Percentiles rank a stretch among this genome's conserved stretches.
These are phyloP conservation scores for Sericinus montela DNA, from an alignment of 2,888 invertebrate species.

Conservation along the genomic window DNA sequence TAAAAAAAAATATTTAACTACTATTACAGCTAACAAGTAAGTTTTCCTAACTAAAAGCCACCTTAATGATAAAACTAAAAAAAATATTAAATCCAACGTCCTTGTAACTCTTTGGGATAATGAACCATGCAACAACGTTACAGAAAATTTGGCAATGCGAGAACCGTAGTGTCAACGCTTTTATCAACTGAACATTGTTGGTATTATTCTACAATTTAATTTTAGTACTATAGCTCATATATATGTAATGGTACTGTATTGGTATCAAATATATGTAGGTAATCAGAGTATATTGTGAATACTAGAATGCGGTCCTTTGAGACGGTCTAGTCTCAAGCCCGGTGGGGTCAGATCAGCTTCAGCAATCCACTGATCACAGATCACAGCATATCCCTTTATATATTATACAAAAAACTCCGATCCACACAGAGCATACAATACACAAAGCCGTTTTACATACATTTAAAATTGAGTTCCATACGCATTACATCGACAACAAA, in stretches of 20 bases:
- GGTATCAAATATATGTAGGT: conserved; percentile 30
- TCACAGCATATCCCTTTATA: background rate
- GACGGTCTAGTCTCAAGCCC: conserved; percentile 21
- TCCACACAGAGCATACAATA: background rate
- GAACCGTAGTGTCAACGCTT: conserved; percentile 45
- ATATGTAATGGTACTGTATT: conserved; percentile 36
- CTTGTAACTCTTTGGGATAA: conserved; percentile 67
- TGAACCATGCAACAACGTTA: conserved; percentile 48
- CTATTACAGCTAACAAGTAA: background rate
- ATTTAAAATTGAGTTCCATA: background rate
- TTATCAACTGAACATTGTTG: conserved; percentile 44
- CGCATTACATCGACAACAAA: background rate
- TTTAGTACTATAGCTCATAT: conserved; percentile 29
- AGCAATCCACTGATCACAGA: conserved; percentile 25
- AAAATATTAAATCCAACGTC: conserved; percentile 58
- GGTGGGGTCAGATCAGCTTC: conserved; percentile 32
- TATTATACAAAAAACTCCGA: background rate
- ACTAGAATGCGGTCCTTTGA: conserved; percentile 32
- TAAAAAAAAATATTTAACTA: background rate
- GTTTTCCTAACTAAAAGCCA: conserved; percentile 4
- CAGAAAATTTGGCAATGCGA: conserved; percentile 61
- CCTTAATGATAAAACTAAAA: conserved; percentile 39
- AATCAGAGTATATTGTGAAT: conserved; percentile 45
- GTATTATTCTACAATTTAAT: conserved; percentile 34
- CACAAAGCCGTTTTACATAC: background rate